Base-by-base conservation (phyloP, 1,140 invertebrate genomes). In the Cheumatopsyche charites region DNA sequence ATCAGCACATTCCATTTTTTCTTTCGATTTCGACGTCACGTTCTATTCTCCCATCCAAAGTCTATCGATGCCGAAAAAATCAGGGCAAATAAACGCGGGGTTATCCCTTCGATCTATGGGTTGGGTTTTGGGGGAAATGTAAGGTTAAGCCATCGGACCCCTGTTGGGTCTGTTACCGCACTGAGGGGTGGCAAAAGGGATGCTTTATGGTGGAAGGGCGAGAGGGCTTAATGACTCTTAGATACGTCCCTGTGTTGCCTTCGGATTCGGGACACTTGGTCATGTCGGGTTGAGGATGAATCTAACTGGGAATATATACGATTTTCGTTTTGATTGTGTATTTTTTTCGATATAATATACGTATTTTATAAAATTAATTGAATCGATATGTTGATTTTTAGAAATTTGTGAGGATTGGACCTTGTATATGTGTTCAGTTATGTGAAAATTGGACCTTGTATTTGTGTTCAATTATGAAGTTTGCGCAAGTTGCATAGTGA, bases 141-240 rank as follows among this genome's bases (percentile, higher is more conserved):
- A 25, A 58, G 55, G 55, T 58, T 58, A 58, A 58, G 21, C 23
- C 23, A 17, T 58, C 55, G 29, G 11, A 58, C 55, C 55, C 55
- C 55, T 58, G 23, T 23, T 58, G 55, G 23, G 23, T 26, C 55
- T 26, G 11, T 58, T 58, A 58, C 55, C 55, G 55, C 55, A 58
- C 4, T 7, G 47, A 52, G 55, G 55, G 55, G 19, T 58, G 55
- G 43, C 17, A 19, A 12, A 19, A 58, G 21, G 55, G 47, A 58
- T 12, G 12, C 19, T 19, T 19, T 58, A 25, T 21, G 12, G 21
- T 19, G 9, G 55, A 58, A 19, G 17, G 55, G 55, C 11, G 12
- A 19, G 21, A 19, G 23, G 12, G 55, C 55, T 58, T 58, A 58
- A 58, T 58, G 55, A 58, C 55, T 13, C 23, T n/a, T 26, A 58